phyloP scores from a whole-genome alignment of 2,797 vertebrate genomes.

The Fringilla coelebs region DNA sequence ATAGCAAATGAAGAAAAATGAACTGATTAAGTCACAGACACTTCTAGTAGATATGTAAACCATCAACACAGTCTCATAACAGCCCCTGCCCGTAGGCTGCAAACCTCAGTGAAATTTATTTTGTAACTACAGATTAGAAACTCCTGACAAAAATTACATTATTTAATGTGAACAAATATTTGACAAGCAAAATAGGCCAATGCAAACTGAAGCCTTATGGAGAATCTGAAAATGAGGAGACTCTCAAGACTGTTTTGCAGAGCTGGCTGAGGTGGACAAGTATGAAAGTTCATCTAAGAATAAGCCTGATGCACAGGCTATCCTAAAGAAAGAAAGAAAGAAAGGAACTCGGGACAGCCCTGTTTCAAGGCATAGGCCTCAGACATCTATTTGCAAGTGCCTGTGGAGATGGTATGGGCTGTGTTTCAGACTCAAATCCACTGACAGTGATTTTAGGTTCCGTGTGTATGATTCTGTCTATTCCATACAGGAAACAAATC shows the following conservation, averaged over 20 bases:
- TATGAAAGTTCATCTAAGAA: background rate
- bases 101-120: background rate
- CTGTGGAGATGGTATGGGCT: background rate
- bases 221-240: background rate
- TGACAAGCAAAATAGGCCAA: background rate
- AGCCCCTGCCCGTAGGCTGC: background rate
- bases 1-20: constrained; percentile 56
- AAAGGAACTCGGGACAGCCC: background rate
- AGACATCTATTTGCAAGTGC: background rate
- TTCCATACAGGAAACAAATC: background rate
- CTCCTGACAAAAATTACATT: background rate
- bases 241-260: background rate
- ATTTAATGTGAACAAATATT: background rate
- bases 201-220: background rate
- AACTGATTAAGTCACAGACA: constrained; percentile 26
- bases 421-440: background rate
- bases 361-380: background rate
- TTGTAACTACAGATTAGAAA: background rate
- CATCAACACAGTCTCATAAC: background rate
- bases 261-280: background rate
- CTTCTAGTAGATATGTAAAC: background rate
- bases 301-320: background rate
- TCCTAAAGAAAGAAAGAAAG: background rate
- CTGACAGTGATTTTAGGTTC: background rate
- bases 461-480: background rate